Percentiles rank a stretch among this genome's conserved stretches.
phyloP scores from a whole-genome alignment of 2,113 vertebrate species.

The Fulica atra region DNA sequence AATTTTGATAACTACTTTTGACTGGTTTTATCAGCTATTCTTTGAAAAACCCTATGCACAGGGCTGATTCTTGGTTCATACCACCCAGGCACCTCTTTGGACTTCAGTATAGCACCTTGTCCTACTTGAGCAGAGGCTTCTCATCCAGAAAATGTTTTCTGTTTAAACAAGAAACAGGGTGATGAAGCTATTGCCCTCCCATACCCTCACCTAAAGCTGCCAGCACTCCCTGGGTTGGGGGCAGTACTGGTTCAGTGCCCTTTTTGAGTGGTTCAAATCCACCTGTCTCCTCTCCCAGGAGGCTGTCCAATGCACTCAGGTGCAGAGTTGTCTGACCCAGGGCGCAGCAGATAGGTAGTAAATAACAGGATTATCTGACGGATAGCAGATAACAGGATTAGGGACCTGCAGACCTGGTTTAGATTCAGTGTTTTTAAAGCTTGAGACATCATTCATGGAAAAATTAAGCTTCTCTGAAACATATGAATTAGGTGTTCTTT shows the following conservation, averaged over 20 bases:
- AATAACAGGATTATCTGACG: not conserved
- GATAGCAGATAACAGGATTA: not conserved
- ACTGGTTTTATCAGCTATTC: not conserved
- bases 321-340: not conserved
- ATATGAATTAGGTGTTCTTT: not conserved
- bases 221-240: not conserved
- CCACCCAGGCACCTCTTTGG: not conserved
- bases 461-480: not conserved
- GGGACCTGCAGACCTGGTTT: not conserved
- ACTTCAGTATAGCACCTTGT: not conserved
- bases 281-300: rapidly evolving
- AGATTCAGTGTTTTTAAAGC: not conserved
- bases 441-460: not conserved
- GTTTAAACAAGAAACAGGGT: rapidly evolving
- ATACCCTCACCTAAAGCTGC: not conserved
- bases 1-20: not conserved
- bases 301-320: not conserved
- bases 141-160: not conserved
- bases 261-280: not conserved
- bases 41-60: not conserved
- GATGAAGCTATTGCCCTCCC: not conserved
- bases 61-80: not conserved
- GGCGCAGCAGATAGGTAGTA: not conserved
- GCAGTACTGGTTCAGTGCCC: not conserved
- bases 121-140: not conserved